Evolutionary conservation across 2,113 vertebrate genomes (phyloP).

Genomic region (Amblyopsis rosae): DNA sequence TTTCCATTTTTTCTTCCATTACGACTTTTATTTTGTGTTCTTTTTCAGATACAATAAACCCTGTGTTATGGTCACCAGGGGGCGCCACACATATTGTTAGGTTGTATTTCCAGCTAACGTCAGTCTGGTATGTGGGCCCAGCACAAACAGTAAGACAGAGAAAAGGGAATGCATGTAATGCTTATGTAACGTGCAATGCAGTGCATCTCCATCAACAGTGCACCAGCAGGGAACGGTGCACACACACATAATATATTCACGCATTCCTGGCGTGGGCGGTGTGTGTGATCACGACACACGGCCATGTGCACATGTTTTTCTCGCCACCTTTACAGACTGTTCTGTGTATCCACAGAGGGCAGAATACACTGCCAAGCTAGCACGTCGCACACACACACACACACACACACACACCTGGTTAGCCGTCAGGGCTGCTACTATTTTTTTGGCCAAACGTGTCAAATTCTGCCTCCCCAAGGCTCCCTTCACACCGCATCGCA

Average conservation of each 20-base stretch:
- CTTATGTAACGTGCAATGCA: slow-evolving; percentile 39
- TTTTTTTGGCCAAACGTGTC: slow-evolving; percentile 65
- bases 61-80: neutral
- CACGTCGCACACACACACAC: slow-evolving; percentile 13
- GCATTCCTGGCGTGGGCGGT: slow-evolving; percentile 40
- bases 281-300: slow-evolving; percentile 61
- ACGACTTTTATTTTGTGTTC: neutral
- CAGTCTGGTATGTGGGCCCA: neutral
- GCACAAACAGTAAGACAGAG: slow-evolving; percentile 9
- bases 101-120: neutral
- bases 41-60: neutral
- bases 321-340: slow-evolving; percentile 53
- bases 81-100: slow-evolving; percentile 3
- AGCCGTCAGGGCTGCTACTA: slow-evolving; percentile 67
- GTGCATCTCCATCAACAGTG: slow-evolving; percentile 26
- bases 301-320: slow-evolving; percentile 67
- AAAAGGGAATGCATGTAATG: slow-evolving; percentile 2
- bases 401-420: slow-evolving; percentile 55
- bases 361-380: slow-evolving; percentile 41
- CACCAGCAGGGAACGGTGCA: slow-evolving; percentile 24
- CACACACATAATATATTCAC: slow-evolving; percentile 36
- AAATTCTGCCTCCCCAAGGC: slow-evolving; percentile 55
- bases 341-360: slow-evolving; percentile 50
- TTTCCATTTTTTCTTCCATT: neutral
- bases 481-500: slow-evolving; percentile 61